Evolutionary conservation across 2,888 invertebrate species (phyloP).

Genomic region (Xestoiulus laeticollis): DNA sequence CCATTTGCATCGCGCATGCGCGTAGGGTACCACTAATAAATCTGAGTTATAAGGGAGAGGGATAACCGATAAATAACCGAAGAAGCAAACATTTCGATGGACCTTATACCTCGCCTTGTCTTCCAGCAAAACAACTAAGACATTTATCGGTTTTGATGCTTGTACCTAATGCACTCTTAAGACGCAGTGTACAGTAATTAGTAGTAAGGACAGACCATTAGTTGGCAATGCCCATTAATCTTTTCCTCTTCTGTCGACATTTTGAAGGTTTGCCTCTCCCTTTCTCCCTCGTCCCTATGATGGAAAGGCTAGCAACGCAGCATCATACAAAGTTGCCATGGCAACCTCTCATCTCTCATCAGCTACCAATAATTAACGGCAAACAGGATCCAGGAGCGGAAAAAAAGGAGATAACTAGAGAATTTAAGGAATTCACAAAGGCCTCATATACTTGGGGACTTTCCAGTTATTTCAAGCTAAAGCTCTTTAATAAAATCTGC

Average conservation of each 20-base stretch:
- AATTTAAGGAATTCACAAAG: not conserved
- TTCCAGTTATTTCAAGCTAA: not conserved
- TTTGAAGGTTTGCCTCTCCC: not conserved
- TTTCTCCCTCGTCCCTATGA: slow-evolving; percentile 16
- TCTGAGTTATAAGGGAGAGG: not conserved
- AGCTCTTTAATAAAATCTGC: slow-evolving; percentile 7
- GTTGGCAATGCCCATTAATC: slow-evolving; percentile 26
- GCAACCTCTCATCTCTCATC: slow-evolving; percentile 26
- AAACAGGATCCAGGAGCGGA: slow-evolving; percentile 26
- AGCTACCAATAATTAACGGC: slow-evolving; percentile 6
- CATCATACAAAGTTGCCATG: slow-evolving; percentile 7
- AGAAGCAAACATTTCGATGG: not conserved
- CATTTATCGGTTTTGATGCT: slow-evolving; percentile 26
- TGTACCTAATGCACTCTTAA: slow-evolving; percentile 26
- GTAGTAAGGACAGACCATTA: slow-evolving; percentile 26
- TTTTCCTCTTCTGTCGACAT: slow-evolving; percentile 19
- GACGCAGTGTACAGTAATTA: slow-evolving; percentile 26
- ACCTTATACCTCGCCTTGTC: slow-evolving; percentile 26
- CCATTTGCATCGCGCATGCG: not conserved
- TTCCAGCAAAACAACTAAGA: slow-evolving; percentile 26
- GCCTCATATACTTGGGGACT: not conserved
- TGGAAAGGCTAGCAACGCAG: slow-evolving; percentile 18
- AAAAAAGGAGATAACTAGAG: slow-evolving; percentile 20
- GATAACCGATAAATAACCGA: slow-evolving; percentile 26
- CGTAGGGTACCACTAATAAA: not conserved